These are phyloP conservation scores for Cheirogaleus medius DNA, from an alignment of 2,113 vertebrate species.

Conservation along the genomic window DNA sequence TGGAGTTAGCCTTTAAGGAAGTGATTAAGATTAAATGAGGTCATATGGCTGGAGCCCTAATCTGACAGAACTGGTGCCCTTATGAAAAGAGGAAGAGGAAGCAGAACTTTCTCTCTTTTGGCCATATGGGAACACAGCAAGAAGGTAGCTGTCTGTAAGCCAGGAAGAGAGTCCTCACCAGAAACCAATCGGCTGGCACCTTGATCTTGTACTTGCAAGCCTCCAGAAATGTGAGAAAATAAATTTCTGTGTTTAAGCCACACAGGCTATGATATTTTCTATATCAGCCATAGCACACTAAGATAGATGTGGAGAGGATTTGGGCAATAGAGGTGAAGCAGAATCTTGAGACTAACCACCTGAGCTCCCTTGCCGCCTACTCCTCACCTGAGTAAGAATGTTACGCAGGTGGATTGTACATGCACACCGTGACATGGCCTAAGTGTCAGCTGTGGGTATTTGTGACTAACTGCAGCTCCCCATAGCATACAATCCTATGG, in stretches of 20 bases:
- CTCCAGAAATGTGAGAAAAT: background rate
- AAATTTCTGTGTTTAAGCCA: background rate
- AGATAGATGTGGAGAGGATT: background rate
- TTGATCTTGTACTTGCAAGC: background rate
- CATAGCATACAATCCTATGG: background rate
- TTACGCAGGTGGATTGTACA: too few species aligned
- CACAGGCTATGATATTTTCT: background rate
- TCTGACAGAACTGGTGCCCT: background rate
- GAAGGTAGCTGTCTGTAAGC: background rate
- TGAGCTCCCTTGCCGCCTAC: background rate
- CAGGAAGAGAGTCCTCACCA: background rate
- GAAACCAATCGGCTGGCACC: background rate
- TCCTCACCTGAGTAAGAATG: background rate
- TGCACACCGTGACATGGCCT: accelerated
- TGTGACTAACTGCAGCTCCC: background rate
- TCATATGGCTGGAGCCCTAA: background rate
- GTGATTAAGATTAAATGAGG: background rate
- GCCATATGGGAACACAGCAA: background rate
- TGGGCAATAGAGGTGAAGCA: background rate
- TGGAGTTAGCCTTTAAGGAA: background rate
- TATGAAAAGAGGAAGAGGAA: background rate
- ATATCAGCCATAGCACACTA: too few species aligned
- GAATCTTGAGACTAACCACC: background rate
- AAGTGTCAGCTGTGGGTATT: background rate
- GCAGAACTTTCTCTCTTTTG: background rate